Evolutionary conservation across 2,888 invertebrate species (phyloP).

Genomic region (Dusona sp.): DNA sequence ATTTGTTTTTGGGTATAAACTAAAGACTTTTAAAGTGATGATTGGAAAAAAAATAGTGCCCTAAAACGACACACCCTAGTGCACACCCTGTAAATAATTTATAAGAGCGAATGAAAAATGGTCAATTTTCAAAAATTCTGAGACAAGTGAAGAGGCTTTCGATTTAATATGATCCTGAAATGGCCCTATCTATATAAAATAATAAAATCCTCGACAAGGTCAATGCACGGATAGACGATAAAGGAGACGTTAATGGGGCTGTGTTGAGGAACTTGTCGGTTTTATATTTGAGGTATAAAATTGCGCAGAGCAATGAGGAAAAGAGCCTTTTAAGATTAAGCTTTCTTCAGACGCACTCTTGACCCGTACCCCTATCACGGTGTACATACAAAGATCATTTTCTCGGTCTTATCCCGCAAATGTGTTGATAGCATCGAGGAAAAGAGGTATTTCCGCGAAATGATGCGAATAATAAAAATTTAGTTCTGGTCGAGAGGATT

Average conservation of each 20-base stretch:
- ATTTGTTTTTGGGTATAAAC: too few relatives aligned
- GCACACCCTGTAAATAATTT: too few relatives aligned
- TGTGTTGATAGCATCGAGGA: not conserved
- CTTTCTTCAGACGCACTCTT: slow-evolving; percentile 31
- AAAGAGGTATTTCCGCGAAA: too few relatives aligned
- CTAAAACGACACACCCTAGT: too few relatives aligned
- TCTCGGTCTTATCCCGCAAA: not conserved
- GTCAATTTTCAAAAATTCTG: not conserved
- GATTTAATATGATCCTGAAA: not conserved
- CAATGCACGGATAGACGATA: not conserved
- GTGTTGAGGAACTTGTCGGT: slow-evolving; percentile 1
- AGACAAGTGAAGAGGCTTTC: not conserved
- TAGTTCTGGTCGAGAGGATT: too few relatives aligned
- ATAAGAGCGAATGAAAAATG: not conserved
- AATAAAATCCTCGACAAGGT: not conserved
- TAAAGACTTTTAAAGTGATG: too few relatives aligned
- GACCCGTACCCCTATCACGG: slow-evolving; percentile 12
- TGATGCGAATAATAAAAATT: too few relatives aligned
- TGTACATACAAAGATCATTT: slow-evolving; percentile 18
- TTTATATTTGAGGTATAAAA: slow-evolving; percentile 36
- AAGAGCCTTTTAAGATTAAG: slow-evolving; percentile 39
- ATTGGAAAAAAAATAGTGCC: too few relatives aligned
- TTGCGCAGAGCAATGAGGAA: slow-evolving; percentile 28
- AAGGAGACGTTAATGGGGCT: slow-evolving; percentile 5
- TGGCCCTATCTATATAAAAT: not conserved